Evolutionary conservation across 1,140 invertebrate genomes (phyloP), one percentile per base, ranked within the genome.

Genomic region (Chrysopa pallens): DNA sequence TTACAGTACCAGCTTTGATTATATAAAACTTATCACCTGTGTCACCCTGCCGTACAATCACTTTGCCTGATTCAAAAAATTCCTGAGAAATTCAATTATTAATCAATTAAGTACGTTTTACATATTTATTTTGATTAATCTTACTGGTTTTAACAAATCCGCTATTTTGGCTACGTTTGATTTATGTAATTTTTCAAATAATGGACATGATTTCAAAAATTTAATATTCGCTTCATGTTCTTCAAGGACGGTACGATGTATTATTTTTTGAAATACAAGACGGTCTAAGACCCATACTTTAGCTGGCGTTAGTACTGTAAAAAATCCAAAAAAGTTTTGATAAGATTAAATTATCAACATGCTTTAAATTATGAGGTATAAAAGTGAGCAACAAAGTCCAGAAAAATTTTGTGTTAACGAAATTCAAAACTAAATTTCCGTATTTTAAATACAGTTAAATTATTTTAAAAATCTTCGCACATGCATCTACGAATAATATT

Each of bases 11-110:
- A 13, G 84, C 83, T 44, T 86, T 80, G 45, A 97, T 93, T 44
- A 98, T 92, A 57, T 86, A 97, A 63, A 98, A 98, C 50, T 91
- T 92, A 58, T 97, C 90, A 4, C 93, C 91, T 43, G 75, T 73
- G 38, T 93, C 89, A 0, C 91, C 92, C 64, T 98, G 87, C 7
- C 84, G 66, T n/a, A 97, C 79, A 45, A 97, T 91, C 49, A 78
- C 78, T 1, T 84, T 81, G 7, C 81, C 86, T 14, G 81, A 72
- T 39, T 78, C 73, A 59, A 88, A 96, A 54, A 86, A 84, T 55
- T 86, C 81, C 76, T 85, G 52, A 11, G 60, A 49, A 43, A 50
- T 41, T 39, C 13, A 36, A 38, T 37, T 36, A 11, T 17, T 38
- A 38, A 17, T 37, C 36, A 35, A 13, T n/a, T 15, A 6, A 17